phyloP scores from a whole-genome alignment of 2,797 vertebrate species.

The Staurois parvus region DNA sequence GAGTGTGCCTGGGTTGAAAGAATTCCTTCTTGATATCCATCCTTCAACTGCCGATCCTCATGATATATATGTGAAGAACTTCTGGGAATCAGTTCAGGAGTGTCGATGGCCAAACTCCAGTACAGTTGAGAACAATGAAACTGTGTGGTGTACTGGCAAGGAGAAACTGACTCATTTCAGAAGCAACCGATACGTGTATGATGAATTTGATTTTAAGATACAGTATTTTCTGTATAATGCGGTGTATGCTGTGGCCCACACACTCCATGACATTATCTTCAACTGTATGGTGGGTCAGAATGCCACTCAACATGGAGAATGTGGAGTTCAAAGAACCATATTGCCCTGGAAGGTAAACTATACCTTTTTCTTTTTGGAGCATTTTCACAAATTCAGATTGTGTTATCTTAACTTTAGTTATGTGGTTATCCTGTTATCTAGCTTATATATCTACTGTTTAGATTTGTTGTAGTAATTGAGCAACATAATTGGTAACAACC shows the following conservation, averaged over 20 bases:
- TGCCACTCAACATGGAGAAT: not conserved
- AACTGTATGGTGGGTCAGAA: not conserved
- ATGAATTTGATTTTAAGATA: slow-evolving; percentile 28
- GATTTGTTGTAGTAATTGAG: too few species aligned
- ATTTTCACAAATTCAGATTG: not conserved
- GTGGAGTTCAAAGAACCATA: not conserved
- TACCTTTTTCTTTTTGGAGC: not conserved
- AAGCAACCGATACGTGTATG: not conserved
- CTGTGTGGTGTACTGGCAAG: slow-evolving; percentile 29
- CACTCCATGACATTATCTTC: slow-evolving; percentile 50
- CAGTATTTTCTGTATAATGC: slow-evolving; percentile 2
- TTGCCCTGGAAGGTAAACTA: slow-evolving; percentile 54
- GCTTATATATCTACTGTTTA: too few species aligned
- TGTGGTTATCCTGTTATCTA: too few species aligned
- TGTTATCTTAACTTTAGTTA: not conserved
- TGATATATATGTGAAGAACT: slow-evolving; percentile 43
- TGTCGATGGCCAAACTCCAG: slow-evolving; percentile 30
- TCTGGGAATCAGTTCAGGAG: slow-evolving; percentile 48
- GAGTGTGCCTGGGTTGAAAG: not conserved
- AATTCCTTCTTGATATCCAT: slow-evolving; percentile 17
- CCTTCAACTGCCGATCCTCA: slow-evolving; percentile 36
- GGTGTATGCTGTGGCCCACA: slow-evolving; percentile 50
- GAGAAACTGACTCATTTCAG: slow-evolving; percentile 39
- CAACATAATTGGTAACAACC: too few species aligned
- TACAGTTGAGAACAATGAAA: not conserved